A percentile compares a stretch with the other conserved stretches of the same genome.
Conservation (phyloP, 2,888 invertebrate species). For the Leuctra nigra region DNA sequence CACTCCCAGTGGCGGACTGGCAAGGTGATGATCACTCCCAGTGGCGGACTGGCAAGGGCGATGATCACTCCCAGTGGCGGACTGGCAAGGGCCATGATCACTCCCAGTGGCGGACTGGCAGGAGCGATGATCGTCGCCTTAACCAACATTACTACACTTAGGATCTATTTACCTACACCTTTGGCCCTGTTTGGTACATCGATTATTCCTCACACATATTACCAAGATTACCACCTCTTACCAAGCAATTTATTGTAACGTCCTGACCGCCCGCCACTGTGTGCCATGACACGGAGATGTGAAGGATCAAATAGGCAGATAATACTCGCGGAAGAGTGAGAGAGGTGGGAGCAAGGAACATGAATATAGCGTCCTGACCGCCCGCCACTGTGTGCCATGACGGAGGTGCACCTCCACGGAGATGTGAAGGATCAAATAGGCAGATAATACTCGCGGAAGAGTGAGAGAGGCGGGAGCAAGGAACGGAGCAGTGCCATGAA, state of each 20-base stretch:
- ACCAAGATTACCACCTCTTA: too few relatives aligned
- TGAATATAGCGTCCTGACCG: not conserved
- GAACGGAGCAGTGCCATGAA: constrained; percentile 8
- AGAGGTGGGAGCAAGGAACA: not conserved
- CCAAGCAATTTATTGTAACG: too few relatives aligned
- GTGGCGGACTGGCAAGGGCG: too few relatives aligned
- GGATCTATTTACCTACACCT: too few relatives aligned
- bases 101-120: too few relatives aligned
- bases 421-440: constrained; percentile 4
- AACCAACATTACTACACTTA: constrained; percentile 1
- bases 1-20: not conserved
- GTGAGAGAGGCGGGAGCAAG: not conserved
- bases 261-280: too few relatives aligned
- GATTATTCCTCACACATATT: too few relatives aligned
- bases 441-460: constrained; percentile 3
- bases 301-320: constrained; percentile 1
- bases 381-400: not conserved
- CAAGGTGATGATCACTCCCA: too few relatives aligned
- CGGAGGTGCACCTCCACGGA: not conserved
- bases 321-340: not conserved
- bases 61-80: too few relatives aligned
- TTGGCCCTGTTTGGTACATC: too few relatives aligned
- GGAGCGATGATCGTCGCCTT: too few relatives aligned
- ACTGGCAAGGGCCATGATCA: too few relatives aligned
- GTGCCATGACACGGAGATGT: not conserved